phyloP scores from a whole-genome alignment of 2,797 vertebrate genomes.

The Xiphorhynchus erythropygius region DNA sequence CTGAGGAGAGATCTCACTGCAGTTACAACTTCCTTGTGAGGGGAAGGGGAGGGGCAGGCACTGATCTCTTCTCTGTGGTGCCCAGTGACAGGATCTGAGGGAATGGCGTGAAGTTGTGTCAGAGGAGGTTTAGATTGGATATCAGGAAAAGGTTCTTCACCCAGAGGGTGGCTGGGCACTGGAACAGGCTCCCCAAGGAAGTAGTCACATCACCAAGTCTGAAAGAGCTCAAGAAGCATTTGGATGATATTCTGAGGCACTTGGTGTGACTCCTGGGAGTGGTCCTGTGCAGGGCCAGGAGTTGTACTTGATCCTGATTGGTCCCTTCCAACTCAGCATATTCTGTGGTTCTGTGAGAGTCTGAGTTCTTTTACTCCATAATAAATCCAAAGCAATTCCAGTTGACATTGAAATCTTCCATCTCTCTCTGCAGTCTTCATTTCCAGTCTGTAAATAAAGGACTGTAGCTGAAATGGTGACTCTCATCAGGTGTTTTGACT shows the following conservation, averaged over 20 bases:
- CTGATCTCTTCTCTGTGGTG: background rate
- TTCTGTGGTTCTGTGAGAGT: background rate
- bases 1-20: background rate
- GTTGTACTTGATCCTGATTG: background rate
- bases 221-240: background rate
- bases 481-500: background rate
- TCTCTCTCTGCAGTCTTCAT: background rate
- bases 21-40: background rate
- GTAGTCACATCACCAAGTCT: background rate
- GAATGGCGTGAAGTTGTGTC: background rate
- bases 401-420: background rate
- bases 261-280: background rate
- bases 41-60: too few relatives aligned
- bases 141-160: background rate
- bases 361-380: background rate
- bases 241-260: background rate
- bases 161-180: background rate
- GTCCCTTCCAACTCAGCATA: background rate
- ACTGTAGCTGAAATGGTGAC: background rate
- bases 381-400: background rate
- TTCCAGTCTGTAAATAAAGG: background rate
- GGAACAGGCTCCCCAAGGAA: background rate
- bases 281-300: background rate
- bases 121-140: background rate
- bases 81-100: background rate